Evolutionary conservation across 2,888 invertebrate species (phyloP), one percentile per base, ranked within the genome.

Genomic region (Aradus depressus): DNA sequence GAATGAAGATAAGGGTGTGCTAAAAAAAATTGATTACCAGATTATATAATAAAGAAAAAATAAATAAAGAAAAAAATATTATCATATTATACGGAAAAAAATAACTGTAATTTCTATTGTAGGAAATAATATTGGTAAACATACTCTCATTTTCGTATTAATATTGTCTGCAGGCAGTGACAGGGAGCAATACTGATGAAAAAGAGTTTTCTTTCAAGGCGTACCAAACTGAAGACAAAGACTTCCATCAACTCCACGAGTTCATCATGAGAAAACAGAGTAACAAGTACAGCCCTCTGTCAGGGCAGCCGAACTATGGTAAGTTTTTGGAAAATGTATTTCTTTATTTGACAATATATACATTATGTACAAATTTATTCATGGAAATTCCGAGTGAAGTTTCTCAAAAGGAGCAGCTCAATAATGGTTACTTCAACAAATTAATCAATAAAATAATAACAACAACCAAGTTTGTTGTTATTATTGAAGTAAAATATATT

Each of bases 231-330:
- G 87, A 88, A 66, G 87, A 62, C 48, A 90, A 87, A 67, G 91
- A 92, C 65, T 93, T 89, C 62, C 82, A 87, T 64, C 85, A 87
- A 64, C 69, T 92, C 51, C 92, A 91, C 66, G 93, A 95, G 64
- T 79, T 84, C 64, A 75, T 93, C 19, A 90, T 95, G 59, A 79
- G 83, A 60, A 86, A 84, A 66, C 80, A 84, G 52, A 87, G 79
- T 47, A 83, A 81, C 62, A 91, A 91, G 69, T 88, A 81, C 65
- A 87, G 81, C 60, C 80, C 84, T 18, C 70, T 90, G 43, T 81
- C 84, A 0, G 84, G 84, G 51, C 88, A 87, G 64, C 84, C 84
- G 42, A 85, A 85, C 63, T 89, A 88, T 64, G 89, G 90, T 75
- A 67, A 61, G 62, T 22, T 18, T 10, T 10, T 28, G 16, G 8